Base-by-base conservation (phyloP, 2,113 vertebrate species). In the Alectura lathami region DNA sequence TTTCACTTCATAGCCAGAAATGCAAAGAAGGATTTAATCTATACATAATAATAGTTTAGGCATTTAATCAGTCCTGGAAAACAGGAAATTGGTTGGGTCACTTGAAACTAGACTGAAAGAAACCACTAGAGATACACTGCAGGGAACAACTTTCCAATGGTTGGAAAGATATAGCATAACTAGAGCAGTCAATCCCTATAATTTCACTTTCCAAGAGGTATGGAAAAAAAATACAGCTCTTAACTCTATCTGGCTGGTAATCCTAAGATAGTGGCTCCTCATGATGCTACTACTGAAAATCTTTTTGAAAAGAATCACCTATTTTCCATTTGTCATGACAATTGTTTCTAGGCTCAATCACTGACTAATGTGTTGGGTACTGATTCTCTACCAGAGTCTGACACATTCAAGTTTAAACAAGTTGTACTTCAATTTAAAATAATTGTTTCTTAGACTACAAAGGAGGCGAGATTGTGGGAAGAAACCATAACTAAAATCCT, bases 21-120 rank as follows among this genome's bases (percentile, higher is more conserved):
- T 76, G 81, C 86, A 93, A 87, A 81, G 30, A 78, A 34, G 66
- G 48, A 78, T 92, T 91, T 79, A 94, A 72, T 68, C 42, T n/a
- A 66, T 42, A 42, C 14, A 53, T 32, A 62, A 50, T 13, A 38
- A 48, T 8, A 63, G 21, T 24, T 93, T 56, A 67, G 47, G 47
- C 12, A 79, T 72, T 87, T 74, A 79, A 72, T 86, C 67, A 91
- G 48, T 53, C 77, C 47, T 75, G 62, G 77, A 76, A 76, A 75
- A 15, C n/a, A 18, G 36, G 36, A 63, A 63, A 64, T 76, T 54
- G 73, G 27, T 21, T 69, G 36, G 17, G 67, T 85, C 75, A 69
- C 77, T 86, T 90, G 70, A 91, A 90, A 83, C 48, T 34, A 67
- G 32, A 69, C 42, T 69, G 30, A 40, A 51, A 67, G 72, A 91